A percentile compares a stretch with the other conserved stretches of the same genome.
Conservation (phyloP, 2,113 vertebrate genomes). For the Rousettus leschenaultii region DNA sequence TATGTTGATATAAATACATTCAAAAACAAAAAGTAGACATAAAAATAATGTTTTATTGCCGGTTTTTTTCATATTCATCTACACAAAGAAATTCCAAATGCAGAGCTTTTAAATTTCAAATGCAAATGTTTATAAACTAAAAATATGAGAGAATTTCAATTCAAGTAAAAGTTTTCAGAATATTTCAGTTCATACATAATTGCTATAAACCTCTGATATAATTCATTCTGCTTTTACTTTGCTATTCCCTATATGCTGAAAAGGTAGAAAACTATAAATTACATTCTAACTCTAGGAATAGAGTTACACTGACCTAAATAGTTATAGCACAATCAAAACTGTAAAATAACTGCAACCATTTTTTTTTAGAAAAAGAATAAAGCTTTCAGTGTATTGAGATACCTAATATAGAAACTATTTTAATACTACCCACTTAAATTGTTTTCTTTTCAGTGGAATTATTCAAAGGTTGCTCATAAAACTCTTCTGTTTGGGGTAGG, state of each 20-base stretch:
- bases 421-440: neutral
- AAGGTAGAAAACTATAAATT: slow-evolving; percentile 34
- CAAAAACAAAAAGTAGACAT: neutral
- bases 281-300: neutral
- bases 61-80: neutral
- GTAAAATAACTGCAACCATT: neutral
- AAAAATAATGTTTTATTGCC: neutral
- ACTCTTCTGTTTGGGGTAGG: neutral
- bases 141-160: neutral
- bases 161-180: slow-evolving; percentile 21
- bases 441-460: neutral
- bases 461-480: neutral
- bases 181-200: neutral
- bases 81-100: neutral
- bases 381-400: neutral
- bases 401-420: slow-evolving; percentile 17
- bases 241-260: neutral
- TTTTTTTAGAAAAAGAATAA: slow-evolving; percentile 13
- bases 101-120: slow-evolving; percentile 4
- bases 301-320: neutral
- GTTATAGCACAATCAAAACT: neutral
- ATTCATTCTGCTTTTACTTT: slow-evolving; percentile 25
- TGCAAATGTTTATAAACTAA: neutral
- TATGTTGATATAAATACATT: neutral
- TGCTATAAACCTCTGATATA: neutral